Evolutionary conservation across 2,888 invertebrate species (phyloP), one percentile per base, ranked within the genome.

Genomic region (Lucinisca nassula): DNA sequence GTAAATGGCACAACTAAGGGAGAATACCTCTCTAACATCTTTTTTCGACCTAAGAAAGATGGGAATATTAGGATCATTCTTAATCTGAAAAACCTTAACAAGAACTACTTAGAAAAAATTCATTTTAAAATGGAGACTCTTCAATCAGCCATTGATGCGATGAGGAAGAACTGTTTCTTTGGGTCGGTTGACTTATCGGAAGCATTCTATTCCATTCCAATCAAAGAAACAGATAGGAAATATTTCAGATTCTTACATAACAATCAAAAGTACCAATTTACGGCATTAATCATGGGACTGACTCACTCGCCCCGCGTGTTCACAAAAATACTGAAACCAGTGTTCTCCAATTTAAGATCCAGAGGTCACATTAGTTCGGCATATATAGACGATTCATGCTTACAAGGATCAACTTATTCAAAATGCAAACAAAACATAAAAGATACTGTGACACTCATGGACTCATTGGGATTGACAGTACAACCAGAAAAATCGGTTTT

Each of bases 401-500:
- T 89, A 49, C 55, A 72, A 37, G 81, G 83, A 35, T 38, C 76
- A n/a, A 35, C 82, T 37, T 73, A 77, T 10, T 55, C 72, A 21
- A 27, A 73, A 24, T 84, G 84, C 61, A 24, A 51, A 35, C 17
- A 51, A 17, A 84, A 85, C 21, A 49, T 87, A 0, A 0, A 74
- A 8, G 74, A 73, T 24, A 87, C 87, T n/a, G 61, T 84, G 4
- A 17, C n/a, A 30, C 17, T 85, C 21, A 49, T 91, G 38, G 88
- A 85, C 32, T 75, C 67, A n/a, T 72, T 90, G 40, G 91, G 91
- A 4, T 81, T 91, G 21, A 81, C 83, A 0, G 72, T 91, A 21
- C 79, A 91, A 75, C 78, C 86, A 17, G 45, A 79, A 27, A 91
- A 91, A 61, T 91, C 91, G 38, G 67, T 82, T 0, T 40, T 88